Conservation (phyloP, 2,888 invertebrate genomes). For the Patella depressa region DNA sequence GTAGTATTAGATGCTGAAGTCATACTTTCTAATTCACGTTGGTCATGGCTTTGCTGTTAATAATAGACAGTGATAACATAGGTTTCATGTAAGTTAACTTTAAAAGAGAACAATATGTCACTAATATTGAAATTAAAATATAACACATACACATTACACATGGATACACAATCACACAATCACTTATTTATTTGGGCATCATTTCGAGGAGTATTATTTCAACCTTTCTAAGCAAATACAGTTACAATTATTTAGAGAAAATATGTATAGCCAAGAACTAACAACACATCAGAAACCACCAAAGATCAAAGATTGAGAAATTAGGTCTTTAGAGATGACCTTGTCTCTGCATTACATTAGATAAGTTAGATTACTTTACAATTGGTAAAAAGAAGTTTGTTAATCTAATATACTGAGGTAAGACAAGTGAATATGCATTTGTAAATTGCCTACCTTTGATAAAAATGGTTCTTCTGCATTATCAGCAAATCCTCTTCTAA, state of each 20-base stretch:
- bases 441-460: constrained; percentile 75
- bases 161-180: not conserved
- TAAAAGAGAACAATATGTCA: no score
- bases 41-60: constrained; percentile 61
- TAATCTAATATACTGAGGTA: not conserved
- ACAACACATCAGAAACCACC: not conserved
- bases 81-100: no score
- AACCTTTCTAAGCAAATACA: no score
- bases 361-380: no score
- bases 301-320: no score
- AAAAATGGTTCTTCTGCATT: constrained; percentile 82
- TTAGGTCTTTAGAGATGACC: no score
- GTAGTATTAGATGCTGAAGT: constrained; percentile 10
- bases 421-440: not conserved
- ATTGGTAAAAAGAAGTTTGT: no score
- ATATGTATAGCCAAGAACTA: not conserved
- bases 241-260: no score
- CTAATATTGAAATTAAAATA: not conserved
- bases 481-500: constrained; percentile 78
- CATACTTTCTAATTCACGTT: constrained; percentile 40
- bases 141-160: constrained; percentile 6
- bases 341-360: no score
- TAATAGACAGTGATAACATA: not conserved
- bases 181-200: no score
- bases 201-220: no score